Evolutionary conservation across 2,113 vertebrate genomes (phyloP), one percentile per base, ranked within the genome.

Genomic region (Terrapene triunguis): DNA sequence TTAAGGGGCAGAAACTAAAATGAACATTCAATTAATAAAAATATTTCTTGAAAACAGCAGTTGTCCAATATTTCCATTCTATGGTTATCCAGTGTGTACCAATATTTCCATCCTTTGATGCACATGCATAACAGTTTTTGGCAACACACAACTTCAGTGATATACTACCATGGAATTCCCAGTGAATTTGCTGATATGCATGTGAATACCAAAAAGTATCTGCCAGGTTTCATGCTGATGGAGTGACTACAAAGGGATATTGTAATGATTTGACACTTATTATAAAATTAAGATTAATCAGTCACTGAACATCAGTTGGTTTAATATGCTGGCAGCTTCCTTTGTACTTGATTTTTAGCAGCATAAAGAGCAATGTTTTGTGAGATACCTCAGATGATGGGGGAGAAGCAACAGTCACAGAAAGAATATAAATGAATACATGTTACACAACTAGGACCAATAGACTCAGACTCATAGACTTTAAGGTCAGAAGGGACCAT

Each of bases 111-210:
- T 92, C 82, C 94, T 81, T 84, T 42, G 89, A 89, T 47, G 22
- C 25, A 95, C 38, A 84, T 55, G 83, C 29, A 79, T 78, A 94
- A 89, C 55, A 94, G 78, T 89, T 96, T 95, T 92, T 94, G 85
- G 80, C 87, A 91, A 90, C 95, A 90, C 72, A 94, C 21, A 82
- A 79, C 80, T 17, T 50, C 96, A 93, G 84, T 94, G 93, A 97
- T 94, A 69, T 95, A 97, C 95, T 96, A 84, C 83, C 69, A 87
- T 85, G 83, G 94, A 96, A 97, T 95, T 97, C 94, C 91, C 85
- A 90, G 32, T 84, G 91, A 97, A 97, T 97, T 96, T 96, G 84
- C 93, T 95, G 84, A 96, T 96, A 91, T 87, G 93, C 91, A 96
- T 94, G 87, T 94, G 93, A 97, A 96, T 96, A 96, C 87, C 69